Percentiles rank a stretch among this genome's conserved stretches.
Conservation (phyloP, 2,113 vertebrate species). For the Crotophaga sulcirostris region DNA sequence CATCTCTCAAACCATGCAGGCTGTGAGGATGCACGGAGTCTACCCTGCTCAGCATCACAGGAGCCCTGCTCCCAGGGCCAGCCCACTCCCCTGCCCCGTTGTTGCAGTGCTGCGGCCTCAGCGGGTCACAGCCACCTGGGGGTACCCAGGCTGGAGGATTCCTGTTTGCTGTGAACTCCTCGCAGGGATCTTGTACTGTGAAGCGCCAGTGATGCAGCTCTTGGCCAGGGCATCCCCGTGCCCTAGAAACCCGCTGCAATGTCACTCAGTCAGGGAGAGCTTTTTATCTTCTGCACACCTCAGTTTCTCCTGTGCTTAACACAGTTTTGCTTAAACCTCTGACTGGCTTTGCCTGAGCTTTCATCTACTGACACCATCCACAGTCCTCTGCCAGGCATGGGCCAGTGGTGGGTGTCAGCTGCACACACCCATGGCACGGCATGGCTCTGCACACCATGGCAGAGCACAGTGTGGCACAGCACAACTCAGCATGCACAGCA, state of each 20-base stretch:
- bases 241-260: fast-evolving
- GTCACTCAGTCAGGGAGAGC: neutral
- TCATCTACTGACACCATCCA: fast-evolving
- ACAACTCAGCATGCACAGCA: neutral
- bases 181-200: fast-evolving
- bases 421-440: fast-evolving
- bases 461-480: neutral
- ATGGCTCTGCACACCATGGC: fast-evolving
- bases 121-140: too few species aligned
- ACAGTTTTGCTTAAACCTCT: neutral
- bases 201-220: neutral
- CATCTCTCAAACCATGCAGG: fast-evolving
- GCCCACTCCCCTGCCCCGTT: fast-evolving
- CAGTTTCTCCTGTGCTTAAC: neutral
- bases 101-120: fast-evolving
- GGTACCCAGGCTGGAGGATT: too few species aligned
- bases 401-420: neutral
- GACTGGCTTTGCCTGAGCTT: neutral
- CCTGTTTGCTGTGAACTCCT: neutral
- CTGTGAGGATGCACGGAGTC: fast-evolving
- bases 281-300: neutral
- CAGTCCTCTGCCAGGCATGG: neutral
- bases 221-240: fast-evolving
- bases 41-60: fast-evolving
- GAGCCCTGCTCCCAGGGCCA: fast-evolving